Base-by-base conservation (phyloP, 2,888 invertebrate genomes). In the Scaptomyza reducta region DNA sequence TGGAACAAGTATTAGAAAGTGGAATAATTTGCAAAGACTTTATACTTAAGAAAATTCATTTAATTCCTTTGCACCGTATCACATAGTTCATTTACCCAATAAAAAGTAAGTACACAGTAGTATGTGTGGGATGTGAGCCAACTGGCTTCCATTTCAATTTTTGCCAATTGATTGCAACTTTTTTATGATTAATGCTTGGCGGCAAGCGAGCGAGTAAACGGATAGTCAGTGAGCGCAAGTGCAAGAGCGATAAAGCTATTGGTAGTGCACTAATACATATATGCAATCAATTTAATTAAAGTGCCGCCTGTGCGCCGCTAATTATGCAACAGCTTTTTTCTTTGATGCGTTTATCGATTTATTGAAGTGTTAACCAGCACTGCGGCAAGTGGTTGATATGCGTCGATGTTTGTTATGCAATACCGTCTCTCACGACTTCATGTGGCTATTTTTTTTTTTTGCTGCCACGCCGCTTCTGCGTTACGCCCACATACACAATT, bases 271-370 rank as follows among this genome's bases (percentile, higher is more conserved):
- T 59, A 66, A 75, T 41, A 58, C 74, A 56, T 42, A 58, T 22
- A 27, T 42, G 53, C 51, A 40, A 56, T 25, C 59, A 76, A 74
- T 76, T 76, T 78, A 74, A 76, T 76, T 78, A 76, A 74, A 75
- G 56, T 70, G 74, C 55, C 50, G 74, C 38, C 59, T 54, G 60
- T 63, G 77, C 77, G 42, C 54, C 77, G 71, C 78, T 82, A 87
- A 86, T 82, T 82, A 87, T 76, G 87, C 85, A 85, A 71, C 85
- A 81, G 87, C 74, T 82, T 82, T 81, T 78, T 79, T 71, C 67
- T 80, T 82, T 87, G 79, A 87, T 82, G 85, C 87, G 69, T 77
- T 87, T 87, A 83, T 83, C 87, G 87, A 87, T 87, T 87, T 85
- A 87, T 83, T 81, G 81, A 84, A 84, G 81, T 87, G 81, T 81